Conservation (phyloP, 2,797 vertebrate species). For the Sarcoramphus papa region DNA sequence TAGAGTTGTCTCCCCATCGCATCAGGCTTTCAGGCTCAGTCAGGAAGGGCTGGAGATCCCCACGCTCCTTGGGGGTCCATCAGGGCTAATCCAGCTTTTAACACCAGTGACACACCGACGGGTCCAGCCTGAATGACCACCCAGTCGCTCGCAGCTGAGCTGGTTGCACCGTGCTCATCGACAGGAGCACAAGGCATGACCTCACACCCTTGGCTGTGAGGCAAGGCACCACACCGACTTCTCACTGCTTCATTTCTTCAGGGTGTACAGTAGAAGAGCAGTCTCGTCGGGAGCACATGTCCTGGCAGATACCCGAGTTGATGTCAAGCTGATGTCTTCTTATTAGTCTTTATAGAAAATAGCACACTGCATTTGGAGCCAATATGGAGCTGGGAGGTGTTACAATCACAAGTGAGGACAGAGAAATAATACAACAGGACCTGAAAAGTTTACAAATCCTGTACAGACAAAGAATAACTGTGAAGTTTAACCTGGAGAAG, state of each 20-base stretch:
- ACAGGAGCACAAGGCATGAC: neutral
- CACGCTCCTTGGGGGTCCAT: rapidly evolving
- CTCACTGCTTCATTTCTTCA: neutral
- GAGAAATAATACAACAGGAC: neutral
- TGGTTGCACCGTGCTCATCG: rapidly evolving
- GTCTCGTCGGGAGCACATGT: neutral
- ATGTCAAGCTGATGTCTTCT: neutral
- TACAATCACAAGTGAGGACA: neutral
- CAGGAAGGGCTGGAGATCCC: neutral
- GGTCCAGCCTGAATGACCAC: neutral
- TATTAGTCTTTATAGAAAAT: neutral
- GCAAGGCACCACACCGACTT: rapidly evolving
- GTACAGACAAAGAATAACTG: neutral
- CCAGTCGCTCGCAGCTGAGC: rapidly evolving
- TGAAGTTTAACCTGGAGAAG: neutral
- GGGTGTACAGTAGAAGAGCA: neutral
- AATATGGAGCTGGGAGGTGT: neutral
- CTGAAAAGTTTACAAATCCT: neutral
- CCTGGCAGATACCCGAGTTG: neutral
- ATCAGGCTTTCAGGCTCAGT: neutral
- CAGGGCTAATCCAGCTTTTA: rapidly evolving
- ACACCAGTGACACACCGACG: rapidly evolving
- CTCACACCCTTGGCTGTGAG: neutral
- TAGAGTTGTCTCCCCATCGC: neutral
- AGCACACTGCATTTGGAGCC: neutral